Conservation (phyloP, 2,888 invertebrate genomes). For the Tridacna crocea region DNA sequence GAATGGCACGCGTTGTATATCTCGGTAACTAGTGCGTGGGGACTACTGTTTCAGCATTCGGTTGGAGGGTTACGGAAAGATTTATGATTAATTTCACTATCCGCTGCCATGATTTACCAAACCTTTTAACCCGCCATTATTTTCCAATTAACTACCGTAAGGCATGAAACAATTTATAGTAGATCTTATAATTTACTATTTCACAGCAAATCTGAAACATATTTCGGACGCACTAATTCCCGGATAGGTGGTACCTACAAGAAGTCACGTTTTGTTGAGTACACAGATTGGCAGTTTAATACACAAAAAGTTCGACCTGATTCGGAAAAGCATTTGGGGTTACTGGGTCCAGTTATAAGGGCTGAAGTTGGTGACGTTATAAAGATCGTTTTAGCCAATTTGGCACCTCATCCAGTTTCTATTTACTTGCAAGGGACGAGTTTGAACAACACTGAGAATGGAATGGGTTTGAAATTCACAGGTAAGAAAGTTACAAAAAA, state of each 20-base stretch:
- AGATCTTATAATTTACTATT: no score
- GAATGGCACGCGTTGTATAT: no score
- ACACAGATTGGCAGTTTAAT: conserved; percentile 60
- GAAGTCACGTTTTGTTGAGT: conserved; percentile 66
- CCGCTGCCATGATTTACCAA: no score
- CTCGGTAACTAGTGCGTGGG: no score
- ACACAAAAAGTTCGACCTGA: conserved; percentile 29
- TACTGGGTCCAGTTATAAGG: conserved; percentile 70
- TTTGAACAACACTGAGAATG: conserved; percentile 61
- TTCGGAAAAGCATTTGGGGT: conserved; percentile 62
- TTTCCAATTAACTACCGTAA: no score
- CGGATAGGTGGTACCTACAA: conserved; percentile 66
- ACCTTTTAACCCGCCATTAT: no score
- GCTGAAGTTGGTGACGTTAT: conserved; percentile 72
- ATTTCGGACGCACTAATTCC: conserved; percentile 43
- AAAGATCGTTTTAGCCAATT: conserved; percentile 63
- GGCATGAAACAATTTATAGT: no score
- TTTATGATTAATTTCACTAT: no score
- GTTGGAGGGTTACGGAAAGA: no score
- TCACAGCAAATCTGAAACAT: conserved; percentile 56
- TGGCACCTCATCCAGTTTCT: conserved; percentile 66
- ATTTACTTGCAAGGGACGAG: conserved; percentile 67
- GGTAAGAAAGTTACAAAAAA: not conserved
- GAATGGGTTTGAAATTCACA: conserved; percentile 36
- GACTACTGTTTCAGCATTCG: no score